Conservation (phyloP, 2,888 invertebrate genomes). For the Ophion costatus region DNA sequence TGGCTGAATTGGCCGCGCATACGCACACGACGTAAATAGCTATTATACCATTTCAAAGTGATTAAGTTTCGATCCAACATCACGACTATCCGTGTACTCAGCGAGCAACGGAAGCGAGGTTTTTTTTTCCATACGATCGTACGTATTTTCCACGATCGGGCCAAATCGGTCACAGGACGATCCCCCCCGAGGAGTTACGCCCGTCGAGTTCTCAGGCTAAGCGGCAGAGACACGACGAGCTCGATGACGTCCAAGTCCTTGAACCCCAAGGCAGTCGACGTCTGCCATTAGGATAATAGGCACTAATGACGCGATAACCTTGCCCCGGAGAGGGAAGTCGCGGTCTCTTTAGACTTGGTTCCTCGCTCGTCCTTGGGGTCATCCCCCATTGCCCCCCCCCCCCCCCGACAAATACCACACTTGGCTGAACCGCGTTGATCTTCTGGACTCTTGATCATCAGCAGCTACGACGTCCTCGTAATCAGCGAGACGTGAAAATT, state of each 20-base stretch:
- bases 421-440: slow-evolving; percentile 36
- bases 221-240: too few species aligned
- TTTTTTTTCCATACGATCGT: too few species aligned
- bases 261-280: background rate
- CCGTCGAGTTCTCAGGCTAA: too few species aligned
- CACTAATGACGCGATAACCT: slow-evolving; percentile 5
- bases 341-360: background rate
- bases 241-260: background rate
- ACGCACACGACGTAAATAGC: background rate
- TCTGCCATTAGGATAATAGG: background rate
- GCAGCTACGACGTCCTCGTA: slow-evolving; percentile 24
- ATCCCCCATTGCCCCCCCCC: slow-evolving; percentile 19
- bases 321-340: slow-evolving; percentile 9
- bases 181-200: background rate
- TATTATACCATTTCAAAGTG: background rate
- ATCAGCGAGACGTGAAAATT: slow-evolving; percentile 34
- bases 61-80: background rate
- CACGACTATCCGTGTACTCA: too few species aligned
- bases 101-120: too few species aligned
- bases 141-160: too few species aligned
- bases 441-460: slow-evolving; percentile 37
- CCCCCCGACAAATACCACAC: slow-evolving; percentile 9
- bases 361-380: slow-evolving; percentile 5
- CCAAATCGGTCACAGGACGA: too few species aligned
- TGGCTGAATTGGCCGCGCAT: slow-evolving; percentile 46